Evolutionary conservation across 2,888 invertebrate genomes (phyloP), one percentile per base, ranked within the genome.

Genomic region (Hemithea aestivaria): DNA sequence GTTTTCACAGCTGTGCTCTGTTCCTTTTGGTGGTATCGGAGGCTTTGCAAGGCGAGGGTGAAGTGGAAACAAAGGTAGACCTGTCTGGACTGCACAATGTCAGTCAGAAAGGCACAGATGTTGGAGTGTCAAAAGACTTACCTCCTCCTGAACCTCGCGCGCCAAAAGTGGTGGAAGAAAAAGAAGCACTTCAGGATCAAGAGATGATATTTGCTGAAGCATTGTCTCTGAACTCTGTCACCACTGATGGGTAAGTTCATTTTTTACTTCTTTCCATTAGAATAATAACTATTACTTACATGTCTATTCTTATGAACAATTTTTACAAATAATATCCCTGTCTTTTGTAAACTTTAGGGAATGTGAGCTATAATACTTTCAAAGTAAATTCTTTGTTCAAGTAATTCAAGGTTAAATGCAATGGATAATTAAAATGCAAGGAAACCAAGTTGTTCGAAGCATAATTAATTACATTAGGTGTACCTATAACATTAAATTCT

Each of bases 1-100:
- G n/a, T n/a, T 53, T 63, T 59, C 70, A 55, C 80, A 91, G 90
- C 73, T 89, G 89, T 66, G 83, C 89, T 51, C 74, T 90, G 49
- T 89, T 90, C 71, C 71, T 90, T 51, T 76, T 90, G 62, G 89
- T 89, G 60, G 89, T 90, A 38, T 88, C 90, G 22, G 90, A 90
- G 66, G 87, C 77, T 53, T 80, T 87, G 52, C 80, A 80, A 48
- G 71, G 62, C 22, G 80, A 80, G 36, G 67, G 55, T 32, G 66
- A 64, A 43, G 57, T 51, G 27, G 64, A 65, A 31, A 51, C 62
- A 10, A 70, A 73, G 20, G 72, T 80, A 7, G 84, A 84, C 46
- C 56, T 82, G 20, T 85, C 84, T 12, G 84, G 85, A 20, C 70
- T 85, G 10, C 83, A 75, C 41, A 87, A 76, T 69, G 81, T 81